Evolutionary conservation across 2,888 invertebrate genomes (phyloP).

Genomic region (Empis stercorea): DNA sequence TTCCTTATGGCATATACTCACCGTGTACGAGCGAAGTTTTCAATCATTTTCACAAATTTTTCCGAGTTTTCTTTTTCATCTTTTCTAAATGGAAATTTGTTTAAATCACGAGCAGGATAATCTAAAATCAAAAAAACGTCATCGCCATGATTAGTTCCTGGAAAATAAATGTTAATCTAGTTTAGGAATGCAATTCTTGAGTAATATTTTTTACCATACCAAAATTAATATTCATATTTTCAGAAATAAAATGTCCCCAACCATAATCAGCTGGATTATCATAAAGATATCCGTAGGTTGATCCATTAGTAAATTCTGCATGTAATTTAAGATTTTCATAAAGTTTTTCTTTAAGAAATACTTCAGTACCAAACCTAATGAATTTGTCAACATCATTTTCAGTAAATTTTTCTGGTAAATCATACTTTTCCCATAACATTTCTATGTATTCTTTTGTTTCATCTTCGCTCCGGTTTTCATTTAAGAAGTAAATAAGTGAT

Average conservation of each 20-base stretch:
- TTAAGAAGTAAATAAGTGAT: conserved; percentile 46
- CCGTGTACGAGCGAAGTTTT: not conserved
- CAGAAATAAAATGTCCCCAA: not conserved
- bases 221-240: not conserved
- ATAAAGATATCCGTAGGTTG: not conserved
- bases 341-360: not conserved
- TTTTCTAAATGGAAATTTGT: not conserved
- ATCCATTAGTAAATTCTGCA: not conserved
- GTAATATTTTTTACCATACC: not conserved
- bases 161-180: not conserved
- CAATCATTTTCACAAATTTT: not conserved
- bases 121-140: not conserved
- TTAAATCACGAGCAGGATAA: not conserved
- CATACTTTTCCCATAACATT: not conserved
- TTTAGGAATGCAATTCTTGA: too few species aligned
- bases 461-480: conserved; percentile 30
- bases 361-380: not conserved
- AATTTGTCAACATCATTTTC: not conserved
- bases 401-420: not conserved
- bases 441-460: not conserved
- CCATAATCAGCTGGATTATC: not conserved
- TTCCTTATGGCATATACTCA: too few species aligned
- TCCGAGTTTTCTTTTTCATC: not conserved
- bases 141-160: not conserved
- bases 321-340: not conserved